Evolutionary conservation across 2,888 invertebrate genomes (phyloP).

Genomic region (Plebejus melissa): DNA sequence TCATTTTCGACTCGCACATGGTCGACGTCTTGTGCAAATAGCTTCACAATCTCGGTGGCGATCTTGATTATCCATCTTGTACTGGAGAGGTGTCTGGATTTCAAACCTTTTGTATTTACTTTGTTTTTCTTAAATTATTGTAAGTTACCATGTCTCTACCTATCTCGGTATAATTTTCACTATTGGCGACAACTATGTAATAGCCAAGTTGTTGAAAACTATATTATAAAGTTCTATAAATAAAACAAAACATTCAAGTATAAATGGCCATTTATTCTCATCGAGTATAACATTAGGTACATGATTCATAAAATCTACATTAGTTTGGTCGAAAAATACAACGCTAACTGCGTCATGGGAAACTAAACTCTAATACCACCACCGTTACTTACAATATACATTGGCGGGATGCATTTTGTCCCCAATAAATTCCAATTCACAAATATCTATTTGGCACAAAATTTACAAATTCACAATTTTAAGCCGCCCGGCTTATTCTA

Average conservation of each 20-base stretch:
- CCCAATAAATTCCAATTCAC: slow-evolving; percentile 61
- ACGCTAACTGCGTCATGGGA: slow-evolving; percentile 62
- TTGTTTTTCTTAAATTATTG: not conserved
- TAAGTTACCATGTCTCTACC: not conserved
- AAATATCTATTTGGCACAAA: slow-evolving; percentile 75
- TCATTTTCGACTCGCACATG: not conserved
- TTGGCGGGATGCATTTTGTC: slow-evolving; percentile 69
- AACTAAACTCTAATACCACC: slow-evolving; percentile 52
- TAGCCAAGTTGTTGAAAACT: not conserved
- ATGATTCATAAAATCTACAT: slow-evolving; percentile 61
- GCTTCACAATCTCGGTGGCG: too few species aligned
- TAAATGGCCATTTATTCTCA: slow-evolving; percentile 63
- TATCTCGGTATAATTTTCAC: not conserved
- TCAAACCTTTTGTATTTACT: not conserved
- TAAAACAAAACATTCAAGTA: slow-evolving; percentile 37
- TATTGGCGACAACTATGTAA: too few species aligned
- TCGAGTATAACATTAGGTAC: slow-evolving; percentile 44
- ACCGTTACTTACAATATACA: slow-evolving; percentile 48
- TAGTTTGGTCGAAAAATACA: slow-evolving; percentile 64
- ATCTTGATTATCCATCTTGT: too few species aligned
- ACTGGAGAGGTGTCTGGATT: not conserved
- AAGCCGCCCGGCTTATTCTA: slow-evolving; percentile 29
- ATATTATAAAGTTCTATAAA: not conserved
- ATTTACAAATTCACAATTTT: slow-evolving; percentile 44
- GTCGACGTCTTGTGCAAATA: too few species aligned